Evolutionary conservation across 2,888 invertebrate genomes (phyloP), one percentile per base, ranked within the genome.

Genomic region (Cetonia aurata): DNA sequence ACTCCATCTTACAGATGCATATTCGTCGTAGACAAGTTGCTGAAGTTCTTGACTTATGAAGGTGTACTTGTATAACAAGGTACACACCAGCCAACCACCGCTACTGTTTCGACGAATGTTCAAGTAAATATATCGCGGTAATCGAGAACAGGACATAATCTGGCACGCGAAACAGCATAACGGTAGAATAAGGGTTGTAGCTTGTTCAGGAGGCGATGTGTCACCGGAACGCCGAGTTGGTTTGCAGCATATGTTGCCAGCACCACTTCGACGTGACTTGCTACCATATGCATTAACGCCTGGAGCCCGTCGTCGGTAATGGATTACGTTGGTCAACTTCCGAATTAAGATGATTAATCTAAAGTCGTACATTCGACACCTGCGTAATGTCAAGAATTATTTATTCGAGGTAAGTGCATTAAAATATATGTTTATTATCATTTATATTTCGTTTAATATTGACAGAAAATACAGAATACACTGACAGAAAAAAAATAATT

Each of bases 271-370:
- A 46, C 60, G 60, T 46, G 46, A 46, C 60, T 44, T 60, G 17
- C 46, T 60, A 60, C 15, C 31, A 48, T 31, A 48, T 48, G 60
- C 60, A 60, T 31, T 37, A 37, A 19, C 19, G 41, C 10, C 46
- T 46, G 25, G n/a, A 19, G 13, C 31, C 25, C 25, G 31, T 13
- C 13, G 52, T 13, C 13, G 17, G 25, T 60, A 60, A 60, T 46
- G 46, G 60, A 60, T 60, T 31, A 48, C 25, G 48, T 48, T 48
- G 60, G 60, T 60, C 60, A 60, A 31, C 60, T 31, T 31, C 60
- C 60, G 46, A 41, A 46, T 60, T 46, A 31, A 33, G 15, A 48
- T 60, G 48, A 60, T 60, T 60, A 60, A 60, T 60, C 3, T 25
- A 25, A 25, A 25, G 3, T 25, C 4, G 25, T 25, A 25, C 25